These are phyloP conservation scores for Heliconius ethilla DNA, from an alignment of 2,888 invertebrate species.

Conservation along the genomic window DNA sequence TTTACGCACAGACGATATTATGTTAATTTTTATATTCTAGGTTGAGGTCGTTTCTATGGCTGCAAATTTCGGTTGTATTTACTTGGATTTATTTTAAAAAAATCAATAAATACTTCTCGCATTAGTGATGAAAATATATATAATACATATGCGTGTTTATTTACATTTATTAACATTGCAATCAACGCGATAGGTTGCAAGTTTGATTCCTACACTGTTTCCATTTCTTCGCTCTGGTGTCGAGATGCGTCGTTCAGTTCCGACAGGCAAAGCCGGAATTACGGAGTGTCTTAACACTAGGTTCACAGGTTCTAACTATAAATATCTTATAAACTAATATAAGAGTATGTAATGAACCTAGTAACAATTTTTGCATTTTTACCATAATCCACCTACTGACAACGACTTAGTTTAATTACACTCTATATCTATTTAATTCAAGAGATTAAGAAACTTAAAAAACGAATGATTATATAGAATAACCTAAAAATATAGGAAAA, in stretches of 20 bases:
- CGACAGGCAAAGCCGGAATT: too few relatives aligned
- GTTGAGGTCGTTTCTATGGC: slow-evolving; percentile 1
- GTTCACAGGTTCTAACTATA: too few relatives aligned
- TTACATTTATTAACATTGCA: neutral
- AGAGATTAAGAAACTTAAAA: neutral
- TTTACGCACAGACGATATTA: neutral
- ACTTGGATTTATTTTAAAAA: too few relatives aligned
- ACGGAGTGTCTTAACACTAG: too few relatives aligned
- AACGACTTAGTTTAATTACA: neutral
- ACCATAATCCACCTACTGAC: neutral
- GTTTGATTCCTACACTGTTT: too few relatives aligned
- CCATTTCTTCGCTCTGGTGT: too few relatives aligned
- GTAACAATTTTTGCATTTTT: neutral
- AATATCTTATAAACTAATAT: too few relatives aligned
- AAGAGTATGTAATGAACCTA: neutral
- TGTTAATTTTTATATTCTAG: slow-evolving; percentile 4
- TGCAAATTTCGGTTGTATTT: neutral
- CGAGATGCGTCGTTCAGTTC: too few relatives aligned
- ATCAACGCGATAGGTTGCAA: too few relatives aligned
- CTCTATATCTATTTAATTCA: neutral
- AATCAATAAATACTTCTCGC: neutral
- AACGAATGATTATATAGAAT: neutral
- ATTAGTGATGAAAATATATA: neutral
- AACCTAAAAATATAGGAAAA: too few relatives aligned
- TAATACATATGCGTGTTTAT: neutral